Evolutionary conservation across 2,797 vertebrate genomes (phyloP), one percentile per base, ranked within the genome.

Genomic region (Paramormyrops hopkinsi): DNA sequence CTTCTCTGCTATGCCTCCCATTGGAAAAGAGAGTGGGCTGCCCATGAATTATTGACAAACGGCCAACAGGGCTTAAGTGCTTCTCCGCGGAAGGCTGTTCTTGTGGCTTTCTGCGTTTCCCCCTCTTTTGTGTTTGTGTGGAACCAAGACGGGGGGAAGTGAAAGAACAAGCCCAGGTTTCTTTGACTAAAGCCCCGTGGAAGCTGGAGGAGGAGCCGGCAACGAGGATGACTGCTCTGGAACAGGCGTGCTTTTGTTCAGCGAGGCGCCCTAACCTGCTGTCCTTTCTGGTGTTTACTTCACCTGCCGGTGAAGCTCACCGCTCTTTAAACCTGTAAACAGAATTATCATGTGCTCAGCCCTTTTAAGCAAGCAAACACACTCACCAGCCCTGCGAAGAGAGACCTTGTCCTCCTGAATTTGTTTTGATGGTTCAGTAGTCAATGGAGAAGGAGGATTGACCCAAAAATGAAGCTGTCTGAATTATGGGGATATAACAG

Each of bases 31-130:
- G 85, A 87, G 88, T 90, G 91, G 92, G 92, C 89, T 90, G 22
- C 50, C 59, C 25, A 95, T 96, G 92, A 96, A 96, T 96, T 95
- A 96, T 96, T 96, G 92, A 96, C 90, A 73, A 90, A 88, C 90
- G 89, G 89, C 88, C 92, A 89, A 84, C 93, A 91, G 90, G 94
- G 93, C 94, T 96, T 95, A 96, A 92, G 93, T 93, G 90, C 91
- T 91, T 91, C 89, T 91, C 91, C 73, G 89, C 89, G 92, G 90
- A 90, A 92, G 92, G 92, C 93, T 91, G 92, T 91, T 93, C 88
- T 91, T 91, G 91, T 94, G 93, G 94, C 19, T 54, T 59, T 87
- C 17, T 17, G 3, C 25, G 7, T 87, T 51, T 53, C 65, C 83
- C 48, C 83, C 48, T 53, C 48, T 29, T 87, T 87, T 62, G 29